Conservation (phyloP, 2,888 invertebrate species). For the Ophion ellenae region DNA sequence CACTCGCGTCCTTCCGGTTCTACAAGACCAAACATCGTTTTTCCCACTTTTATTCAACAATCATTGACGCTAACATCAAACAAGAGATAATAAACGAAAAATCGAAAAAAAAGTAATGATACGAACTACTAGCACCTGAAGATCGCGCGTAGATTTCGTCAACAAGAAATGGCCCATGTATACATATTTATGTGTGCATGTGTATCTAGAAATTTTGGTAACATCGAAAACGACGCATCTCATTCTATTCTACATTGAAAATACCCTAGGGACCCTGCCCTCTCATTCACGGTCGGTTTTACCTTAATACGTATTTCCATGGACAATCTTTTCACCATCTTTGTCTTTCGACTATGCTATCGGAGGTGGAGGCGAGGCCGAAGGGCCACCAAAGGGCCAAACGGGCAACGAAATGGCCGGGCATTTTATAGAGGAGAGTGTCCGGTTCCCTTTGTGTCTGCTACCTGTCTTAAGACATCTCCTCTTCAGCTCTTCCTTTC, state of each 20-base stretch:
- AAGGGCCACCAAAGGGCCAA: slow-evolving; percentile 63
- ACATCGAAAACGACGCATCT: background rate
- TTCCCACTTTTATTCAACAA: background rate
- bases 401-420: slow-evolving; percentile 73
- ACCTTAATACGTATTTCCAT: background rate
- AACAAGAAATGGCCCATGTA: background rate
- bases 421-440: slow-evolving; percentile 76
- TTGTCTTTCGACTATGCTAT: slow-evolving; percentile 6
- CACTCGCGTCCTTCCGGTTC: background rate
- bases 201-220: background rate
- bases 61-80: background rate
- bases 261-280: background rate
- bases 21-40: background rate
- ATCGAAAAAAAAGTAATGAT: background rate
- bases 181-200: background rate
- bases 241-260: background rate
- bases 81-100: background rate
- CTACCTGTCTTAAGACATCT: slow-evolving; percentile 82
- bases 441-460: slow-evolving; percentile 82
- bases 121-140: background rate
- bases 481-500: slow-evolving; percentile 70
- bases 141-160: too few relatives aligned
- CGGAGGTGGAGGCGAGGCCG: slow-evolving; percentile 38
- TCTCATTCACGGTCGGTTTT: background rate
- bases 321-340: slow-evolving; percentile 12